Conservation (phyloP, 2,888 invertebrate species). For the Crematogaster levior region DNA sequence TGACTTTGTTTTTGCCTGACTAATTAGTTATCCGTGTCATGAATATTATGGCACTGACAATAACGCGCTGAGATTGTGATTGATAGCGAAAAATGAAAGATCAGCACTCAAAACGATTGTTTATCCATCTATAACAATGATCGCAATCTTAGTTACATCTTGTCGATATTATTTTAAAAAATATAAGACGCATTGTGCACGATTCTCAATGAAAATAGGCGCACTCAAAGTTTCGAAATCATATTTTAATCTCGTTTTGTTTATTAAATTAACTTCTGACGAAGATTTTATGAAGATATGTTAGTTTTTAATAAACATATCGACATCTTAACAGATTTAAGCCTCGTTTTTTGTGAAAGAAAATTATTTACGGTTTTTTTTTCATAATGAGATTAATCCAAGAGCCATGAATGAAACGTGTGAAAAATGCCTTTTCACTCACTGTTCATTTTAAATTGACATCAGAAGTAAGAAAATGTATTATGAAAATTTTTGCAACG, state of each 20-base stretch:
- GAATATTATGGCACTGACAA: constrained; percentile 34
- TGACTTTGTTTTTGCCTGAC: constrained; percentile 43
- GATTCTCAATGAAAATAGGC: background rate
- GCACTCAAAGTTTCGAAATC: background rate
- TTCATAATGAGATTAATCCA: background rate
- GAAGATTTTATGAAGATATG: background rate
- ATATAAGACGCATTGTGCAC: background rate
- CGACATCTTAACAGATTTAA: background rate
- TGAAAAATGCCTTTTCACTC: too few relatives aligned
- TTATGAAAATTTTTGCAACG: too few relatives aligned
- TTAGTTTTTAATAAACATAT: background rate
- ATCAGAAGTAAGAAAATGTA: too few relatives aligned
- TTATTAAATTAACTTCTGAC: constrained; percentile 28
- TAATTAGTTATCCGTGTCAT: constrained; percentile 45
- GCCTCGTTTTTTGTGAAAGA: background rate
- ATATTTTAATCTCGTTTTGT: constrained; percentile 17
- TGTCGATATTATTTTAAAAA: constrained; percentile 24
- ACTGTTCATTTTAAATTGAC: too few relatives aligned
- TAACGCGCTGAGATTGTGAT: constrained; percentile 35
- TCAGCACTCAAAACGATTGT: constrained; percentile 18
- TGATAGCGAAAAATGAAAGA: constrained; percentile 25
- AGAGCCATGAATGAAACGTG: background rate
- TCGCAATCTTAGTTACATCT: background rate
- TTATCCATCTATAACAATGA: constrained; percentile 12
- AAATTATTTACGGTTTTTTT: background rate